Evolutionary conservation across 92 coral and sea anemone genomes (phyloP).

Genomic region (Heliopora coerulea): DNA sequence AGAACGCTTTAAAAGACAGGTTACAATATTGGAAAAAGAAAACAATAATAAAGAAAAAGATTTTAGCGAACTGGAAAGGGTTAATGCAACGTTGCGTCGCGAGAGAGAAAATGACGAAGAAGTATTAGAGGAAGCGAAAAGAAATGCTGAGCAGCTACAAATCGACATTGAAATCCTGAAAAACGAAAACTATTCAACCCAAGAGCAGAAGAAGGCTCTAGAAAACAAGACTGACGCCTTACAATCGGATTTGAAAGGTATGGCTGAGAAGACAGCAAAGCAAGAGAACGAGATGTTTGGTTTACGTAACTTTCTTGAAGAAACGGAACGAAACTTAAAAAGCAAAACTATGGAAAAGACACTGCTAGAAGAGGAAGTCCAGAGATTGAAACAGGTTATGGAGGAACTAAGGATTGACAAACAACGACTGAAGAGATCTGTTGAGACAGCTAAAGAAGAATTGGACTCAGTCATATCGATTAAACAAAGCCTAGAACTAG

Average conservation of each 20-base stretch:
- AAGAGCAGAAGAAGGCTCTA: conserved; percentile 5
- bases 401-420: conserved; percentile 2
- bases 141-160: not conserved
- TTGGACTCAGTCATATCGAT: conserved; percentile 8
- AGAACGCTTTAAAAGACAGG: not conserved
- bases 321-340: conserved; percentile 5
- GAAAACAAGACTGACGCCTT: not conserved
- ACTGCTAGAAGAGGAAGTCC: not conserved
- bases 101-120: not conserved
- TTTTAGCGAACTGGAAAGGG: not conserved
- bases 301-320: not conserved
- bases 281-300: not conserved
- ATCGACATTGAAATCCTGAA: not conserved
- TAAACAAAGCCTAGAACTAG: conserved; percentile 7
- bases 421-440: not conserved
- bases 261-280: not conserved
- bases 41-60: not conserved
- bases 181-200: not conserved
- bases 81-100: not conserved
- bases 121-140: not conserved
- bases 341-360: not conserved
- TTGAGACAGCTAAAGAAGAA: conserved; percentile 23
- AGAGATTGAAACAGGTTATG: not conserved
- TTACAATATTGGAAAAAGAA: not conserved
- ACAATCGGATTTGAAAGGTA: conserved; percentile 5